Conservation (phyloP, 2,888 invertebrate genomes). For the Zygothrica quintamaculata region DNA sequence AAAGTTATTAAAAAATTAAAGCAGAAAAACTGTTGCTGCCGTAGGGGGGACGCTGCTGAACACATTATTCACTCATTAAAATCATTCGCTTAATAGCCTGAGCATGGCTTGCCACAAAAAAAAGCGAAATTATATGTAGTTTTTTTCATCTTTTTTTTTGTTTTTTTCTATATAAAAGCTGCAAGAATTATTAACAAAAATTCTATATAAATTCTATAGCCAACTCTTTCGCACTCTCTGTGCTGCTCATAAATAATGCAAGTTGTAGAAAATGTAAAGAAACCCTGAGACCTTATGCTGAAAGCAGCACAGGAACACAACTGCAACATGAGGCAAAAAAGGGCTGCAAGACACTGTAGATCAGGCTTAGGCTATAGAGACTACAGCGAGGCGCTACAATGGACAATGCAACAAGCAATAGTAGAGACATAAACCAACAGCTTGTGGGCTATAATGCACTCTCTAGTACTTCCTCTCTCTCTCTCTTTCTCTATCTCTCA, state of each 20-base stretch:
- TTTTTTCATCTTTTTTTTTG: too few relatives aligned
- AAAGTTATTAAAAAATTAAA: conserved; percentile 78
- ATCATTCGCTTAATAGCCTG: conserved; percentile 73
- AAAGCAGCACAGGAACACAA: conserved; percentile 26
- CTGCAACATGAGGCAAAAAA: too few relatives aligned
- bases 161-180: conserved; percentile 65
- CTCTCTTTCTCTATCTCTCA: too few relatives aligned
- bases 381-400: too few relatives aligned
- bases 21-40: conserved; percentile 71
- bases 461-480: too few relatives aligned
- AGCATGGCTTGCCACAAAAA: conserved; percentile 27
- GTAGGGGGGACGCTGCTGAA: conserved; percentile 16
- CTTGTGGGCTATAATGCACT: too few relatives aligned
- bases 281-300: conserved; percentile 45
- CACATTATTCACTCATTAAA: conserved; percentile 78
- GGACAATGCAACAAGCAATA: too few relatives aligned
- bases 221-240: too few relatives aligned
- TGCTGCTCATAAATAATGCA: conserved; percentile 71
- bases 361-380: too few relatives aligned
- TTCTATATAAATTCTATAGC: conserved; percentile 68
- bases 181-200: conserved; percentile 78
- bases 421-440: too few relatives aligned
- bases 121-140: conserved; percentile 68
- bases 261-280: conserved; percentile 37
- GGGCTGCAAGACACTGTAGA: too few relatives aligned